Conservation (phyloP, 2,113 vertebrate species). For the Notarius lentiginosus region DNA sequence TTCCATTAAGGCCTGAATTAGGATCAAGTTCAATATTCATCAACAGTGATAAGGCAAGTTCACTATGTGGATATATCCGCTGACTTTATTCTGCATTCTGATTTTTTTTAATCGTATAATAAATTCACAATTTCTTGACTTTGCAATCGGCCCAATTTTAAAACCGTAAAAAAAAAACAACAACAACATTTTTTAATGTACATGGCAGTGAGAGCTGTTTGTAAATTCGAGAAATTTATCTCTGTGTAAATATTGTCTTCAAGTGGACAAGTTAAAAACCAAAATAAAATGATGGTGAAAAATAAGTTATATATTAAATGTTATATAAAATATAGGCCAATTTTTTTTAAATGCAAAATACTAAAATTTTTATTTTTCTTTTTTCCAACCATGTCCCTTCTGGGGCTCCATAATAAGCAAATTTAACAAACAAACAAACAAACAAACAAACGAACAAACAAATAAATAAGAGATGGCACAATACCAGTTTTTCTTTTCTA, state of each 20-base stretch:
- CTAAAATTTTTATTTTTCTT: no score
- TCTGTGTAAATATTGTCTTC: not conserved
- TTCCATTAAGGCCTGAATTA: not conserved
- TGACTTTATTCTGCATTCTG: not conserved
- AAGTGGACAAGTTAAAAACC: not conserved
- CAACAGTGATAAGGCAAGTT: not conserved
- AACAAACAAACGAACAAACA: not conserved
- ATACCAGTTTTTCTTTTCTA: not conserved
- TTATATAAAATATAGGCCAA: not conserved
- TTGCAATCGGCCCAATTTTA: not conserved
- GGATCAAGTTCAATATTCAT: not conserved
- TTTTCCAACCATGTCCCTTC: no score
- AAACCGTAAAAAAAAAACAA: not conserved
- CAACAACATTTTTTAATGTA: no score
- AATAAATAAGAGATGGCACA: not conserved
- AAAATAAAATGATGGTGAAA: not conserved
- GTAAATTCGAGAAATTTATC: not conserved
- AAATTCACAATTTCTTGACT: not conserved
- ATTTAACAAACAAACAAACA: not conserved
- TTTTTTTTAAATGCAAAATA: not conserved
- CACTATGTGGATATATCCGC: not conserved
- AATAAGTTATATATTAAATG: not conserved
- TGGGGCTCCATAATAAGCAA: no score
- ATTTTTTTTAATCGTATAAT: not conserved
- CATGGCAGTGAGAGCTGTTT: conserved; percentile 47